Percentiles rank a stretch among this genome's conserved stretches.
Evolutionary conservation across 1,140 invertebrate species (phyloP).

Genomic region (Bombus sibiricus): DNA sequence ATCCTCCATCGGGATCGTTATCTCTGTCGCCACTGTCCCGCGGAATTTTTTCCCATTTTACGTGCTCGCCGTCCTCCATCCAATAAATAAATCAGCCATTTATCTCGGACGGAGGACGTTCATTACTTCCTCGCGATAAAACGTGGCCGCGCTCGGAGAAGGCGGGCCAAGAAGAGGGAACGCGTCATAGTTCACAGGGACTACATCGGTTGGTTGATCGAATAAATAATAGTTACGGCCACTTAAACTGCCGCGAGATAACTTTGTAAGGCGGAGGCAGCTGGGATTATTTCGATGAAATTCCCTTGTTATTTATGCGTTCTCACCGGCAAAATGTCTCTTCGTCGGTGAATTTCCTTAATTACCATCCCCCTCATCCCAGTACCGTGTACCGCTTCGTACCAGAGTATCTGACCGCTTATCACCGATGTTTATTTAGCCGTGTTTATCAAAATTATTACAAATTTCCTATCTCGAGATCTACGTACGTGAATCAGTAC

Average conservation of each 20-base stretch:
- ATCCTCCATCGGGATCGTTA: background rate
- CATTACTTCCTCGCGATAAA: conserved; percentile 28
- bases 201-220: background rate
- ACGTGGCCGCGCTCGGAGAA: background rate
- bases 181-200: conserved; percentile 1
- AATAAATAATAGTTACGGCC: conserved; percentile 42
- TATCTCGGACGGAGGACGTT: conserved; percentile 15
- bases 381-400: background rate
- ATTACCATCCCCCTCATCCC: background rate
- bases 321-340: background rate
- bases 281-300: conserved; percentile 40
- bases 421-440: background rate
- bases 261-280: conserved; percentile 1
- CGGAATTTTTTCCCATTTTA: background rate
- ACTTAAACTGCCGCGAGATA: conserved; percentile 35
- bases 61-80: background rate
- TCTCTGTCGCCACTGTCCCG: too few species aligned
- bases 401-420: background rate
- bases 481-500: background rate
- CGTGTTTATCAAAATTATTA: background rate
- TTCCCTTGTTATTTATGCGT: conserved; percentile 18
- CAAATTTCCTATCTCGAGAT: background rate
- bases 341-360: conserved; percentile 31
- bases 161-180: background rate
- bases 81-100: conserved; percentile 21